Conservation (phyloP, 2,888 invertebrate genomes). For the Taphrorychus bicolor region DNA sequence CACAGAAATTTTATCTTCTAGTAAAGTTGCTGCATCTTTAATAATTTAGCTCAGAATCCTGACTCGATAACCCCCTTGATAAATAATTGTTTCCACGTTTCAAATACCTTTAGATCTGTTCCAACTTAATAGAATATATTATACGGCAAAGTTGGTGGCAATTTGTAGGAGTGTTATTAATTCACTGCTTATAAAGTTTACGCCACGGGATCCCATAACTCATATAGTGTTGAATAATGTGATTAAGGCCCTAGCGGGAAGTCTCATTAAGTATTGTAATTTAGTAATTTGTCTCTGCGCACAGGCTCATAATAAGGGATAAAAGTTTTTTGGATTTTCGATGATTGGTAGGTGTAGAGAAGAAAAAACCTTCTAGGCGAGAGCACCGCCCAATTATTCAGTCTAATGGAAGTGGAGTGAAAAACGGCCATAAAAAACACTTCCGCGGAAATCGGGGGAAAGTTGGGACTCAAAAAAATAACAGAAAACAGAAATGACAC, state of each 20-base stretch:
- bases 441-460: neutral
- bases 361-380: neutral
- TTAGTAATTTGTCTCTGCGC: neutral
- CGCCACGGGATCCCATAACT: neutral
- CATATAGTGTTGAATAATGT: slow-evolving; percentile 8
- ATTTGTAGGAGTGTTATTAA: slow-evolving; percentile 5
- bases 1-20: too few species aligned
- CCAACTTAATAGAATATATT: neutral
- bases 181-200: slow-evolving; percentile 8
- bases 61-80: neutral
- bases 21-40: too few species aligned
- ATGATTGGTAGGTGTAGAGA: neutral
- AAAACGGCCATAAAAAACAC: neutral
- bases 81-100: neutral
- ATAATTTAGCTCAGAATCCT: neutral
- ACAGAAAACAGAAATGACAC: slow-evolving; percentile 21
- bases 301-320: too few species aligned
- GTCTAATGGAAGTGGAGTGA: neutral
- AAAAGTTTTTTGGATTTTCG: too few species aligned
- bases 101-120: neutral
- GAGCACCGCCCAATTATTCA: neutral
- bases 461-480: slow-evolving; percentile 1
- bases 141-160: neutral
- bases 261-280: slow-evolving; percentile 5
- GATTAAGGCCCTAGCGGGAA: neutral